Percentiles rank a stretch among this genome's conserved stretches.
Conservation (phyloP, 2,888 invertebrate genomes). For the Eugnorisma glareosa region DNA sequence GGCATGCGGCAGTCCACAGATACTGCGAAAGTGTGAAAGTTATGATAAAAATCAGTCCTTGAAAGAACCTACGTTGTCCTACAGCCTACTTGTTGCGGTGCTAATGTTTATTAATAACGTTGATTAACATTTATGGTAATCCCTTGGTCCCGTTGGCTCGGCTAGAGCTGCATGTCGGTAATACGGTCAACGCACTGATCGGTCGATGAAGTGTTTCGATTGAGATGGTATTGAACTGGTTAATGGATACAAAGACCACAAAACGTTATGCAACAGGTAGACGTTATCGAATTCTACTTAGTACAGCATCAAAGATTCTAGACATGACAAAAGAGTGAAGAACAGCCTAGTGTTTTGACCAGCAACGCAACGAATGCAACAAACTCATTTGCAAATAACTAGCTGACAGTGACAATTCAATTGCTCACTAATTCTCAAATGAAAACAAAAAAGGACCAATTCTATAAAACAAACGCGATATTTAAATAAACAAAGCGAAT, state of each 20-base stretch:
- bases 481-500: conserved; percentile 21
- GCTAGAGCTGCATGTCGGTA: conserved; percentile 16
- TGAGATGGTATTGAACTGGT: not conserved
- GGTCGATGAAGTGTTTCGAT: conserved; percentile 25
- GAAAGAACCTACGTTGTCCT: conserved; percentile 19
- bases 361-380: not conserved
- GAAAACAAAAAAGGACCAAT: conserved; percentile 19
- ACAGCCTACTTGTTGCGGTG: conserved; percentile 31
- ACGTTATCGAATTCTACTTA: not conserved
- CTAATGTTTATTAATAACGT: conserved; percentile 55
- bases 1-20: conserved; percentile 1
- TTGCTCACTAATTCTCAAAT: not conserved
- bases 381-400: not conserved
- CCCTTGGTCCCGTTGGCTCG: conserved; percentile 33
- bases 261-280: not conserved
- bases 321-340: not conserved
- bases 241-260: not conserved
- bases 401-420: not conserved
- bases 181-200: conserved; percentile 43
- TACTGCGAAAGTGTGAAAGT: conserved; percentile 48
- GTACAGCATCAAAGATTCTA: not conserved
- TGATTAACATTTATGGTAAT: conserved; percentile 56
- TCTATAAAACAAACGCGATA: conserved; percentile 20
- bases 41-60: conserved; percentile 49
- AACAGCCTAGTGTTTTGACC: not conserved